Percentiles rank a stretch among this genome's conserved stretches.
phyloP scores from a whole-genome alignment of 2,888 invertebrate genomes.

The Mechanitis mazaeus region DNA sequence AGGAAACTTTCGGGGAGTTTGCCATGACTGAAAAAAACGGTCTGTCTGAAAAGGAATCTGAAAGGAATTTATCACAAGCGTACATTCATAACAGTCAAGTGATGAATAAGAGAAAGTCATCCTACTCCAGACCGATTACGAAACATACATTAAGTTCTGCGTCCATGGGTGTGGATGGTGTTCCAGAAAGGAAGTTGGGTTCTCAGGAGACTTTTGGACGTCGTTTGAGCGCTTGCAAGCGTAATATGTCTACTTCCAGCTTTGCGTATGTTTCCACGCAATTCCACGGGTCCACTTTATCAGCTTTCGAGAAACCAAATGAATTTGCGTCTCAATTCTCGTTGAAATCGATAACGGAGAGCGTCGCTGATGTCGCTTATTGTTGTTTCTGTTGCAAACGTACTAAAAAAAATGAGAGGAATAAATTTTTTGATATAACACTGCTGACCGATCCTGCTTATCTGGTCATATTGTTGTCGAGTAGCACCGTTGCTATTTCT shows the following conservation, averaged over 20 bases:
- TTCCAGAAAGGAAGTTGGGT: slow-evolving; percentile 63
- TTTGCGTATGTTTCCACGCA: slow-evolving; percentile 90
- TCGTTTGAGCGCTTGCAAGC: slow-evolving; percentile 58
- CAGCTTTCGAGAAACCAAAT: slow-evolving; percentile 83
- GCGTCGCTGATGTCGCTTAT: slow-evolving; percentile 68
- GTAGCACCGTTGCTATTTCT: slow-evolving; percentile 90
- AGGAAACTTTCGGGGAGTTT: slow-evolving; percentile 52
- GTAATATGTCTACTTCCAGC: slow-evolving; percentile 86
- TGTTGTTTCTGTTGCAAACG: slow-evolving; percentile 66
- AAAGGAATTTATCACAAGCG: slow-evolving; percentile 35
- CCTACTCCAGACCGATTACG: slow-evolving; percentile 51
- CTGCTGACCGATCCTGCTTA: slow-evolving; percentile 86
- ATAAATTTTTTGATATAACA: slow-evolving; percentile 84
- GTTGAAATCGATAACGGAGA: slow-evolving; percentile 79
- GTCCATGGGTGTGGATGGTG: slow-evolving; percentile 75
- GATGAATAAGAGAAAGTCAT: slow-evolving; percentile 57
- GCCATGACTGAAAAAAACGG: slow-evolving; percentile 39
- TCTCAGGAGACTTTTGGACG: slow-evolving; percentile 60
- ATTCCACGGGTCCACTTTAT: slow-evolving; percentile 89
- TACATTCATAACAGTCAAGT: slow-evolving; percentile 41
- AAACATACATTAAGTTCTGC: slow-evolving; percentile 76
- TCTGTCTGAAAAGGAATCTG: slow-evolving; percentile 33
- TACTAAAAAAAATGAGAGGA: slow-evolving; percentile 53
- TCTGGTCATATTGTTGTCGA: slow-evolving; percentile 87
- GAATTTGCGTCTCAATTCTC: slow-evolving; percentile 88